A percentile compares a stretch with the other conserved stretches of the same genome.
These are phyloP conservation scores for Enchytraeus crypticus DNA, from an alignment of 2,888 invertebrate genomes.

Conservation along the genomic window DNA sequence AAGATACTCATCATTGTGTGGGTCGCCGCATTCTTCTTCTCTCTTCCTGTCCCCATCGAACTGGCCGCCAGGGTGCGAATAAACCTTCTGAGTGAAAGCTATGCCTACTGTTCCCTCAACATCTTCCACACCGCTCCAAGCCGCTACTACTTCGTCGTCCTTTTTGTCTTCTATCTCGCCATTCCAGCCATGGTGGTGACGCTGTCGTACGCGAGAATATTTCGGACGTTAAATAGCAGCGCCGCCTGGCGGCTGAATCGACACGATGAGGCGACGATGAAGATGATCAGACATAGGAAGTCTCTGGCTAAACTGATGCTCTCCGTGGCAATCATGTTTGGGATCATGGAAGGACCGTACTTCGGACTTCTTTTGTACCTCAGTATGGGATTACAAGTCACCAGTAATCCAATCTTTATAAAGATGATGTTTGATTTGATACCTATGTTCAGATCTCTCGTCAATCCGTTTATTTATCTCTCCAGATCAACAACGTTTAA, in stretches of 20 bases:
- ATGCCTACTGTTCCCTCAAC: slow-evolving; percentile 16
- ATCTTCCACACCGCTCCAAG: slow-evolving; percentile 3
- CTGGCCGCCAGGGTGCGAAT: slow-evolving; percentile 10
- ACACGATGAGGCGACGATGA: not conserved
- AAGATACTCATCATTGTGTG: slow-evolving; percentile 13
- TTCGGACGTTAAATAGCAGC: slow-evolving; percentile 9
- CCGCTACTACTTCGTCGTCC: slow-evolving; percentile 11
- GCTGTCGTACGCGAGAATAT: slow-evolving; percentile 15
- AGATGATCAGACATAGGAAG: slow-evolving; percentile 13
- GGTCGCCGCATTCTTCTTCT: slow-evolving; percentile 9
- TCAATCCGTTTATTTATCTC: slow-evolving; percentile 25
- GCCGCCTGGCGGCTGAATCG: not conserved
- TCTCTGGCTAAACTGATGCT: slow-evolving; percentile 24
- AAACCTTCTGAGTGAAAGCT: slow-evolving; percentile 1
- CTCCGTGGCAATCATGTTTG: slow-evolving; percentile 20
- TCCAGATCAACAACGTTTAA: slow-evolving; percentile 13
- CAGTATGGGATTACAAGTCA: slow-evolving; percentile 10
- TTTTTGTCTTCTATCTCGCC: slow-evolving; percentile 20
- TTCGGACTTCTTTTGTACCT: slow-evolving; percentile 14
- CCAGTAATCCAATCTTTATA: slow-evolving; percentile 15
- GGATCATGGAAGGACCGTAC: slow-evolving; percentile 17
- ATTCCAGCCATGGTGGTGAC: slow-evolving; percentile 18
- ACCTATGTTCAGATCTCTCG: slow-evolving; percentile 15
- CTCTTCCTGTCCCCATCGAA: slow-evolving; percentile 15
- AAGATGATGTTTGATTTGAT: slow-evolving; percentile 21